Percentiles rank a stretch among this genome's conserved stretches.
Evolutionary conservation across 2,797 vertebrate genomes (phyloP).

Genomic region (Phalloptychus januarius): DNA sequence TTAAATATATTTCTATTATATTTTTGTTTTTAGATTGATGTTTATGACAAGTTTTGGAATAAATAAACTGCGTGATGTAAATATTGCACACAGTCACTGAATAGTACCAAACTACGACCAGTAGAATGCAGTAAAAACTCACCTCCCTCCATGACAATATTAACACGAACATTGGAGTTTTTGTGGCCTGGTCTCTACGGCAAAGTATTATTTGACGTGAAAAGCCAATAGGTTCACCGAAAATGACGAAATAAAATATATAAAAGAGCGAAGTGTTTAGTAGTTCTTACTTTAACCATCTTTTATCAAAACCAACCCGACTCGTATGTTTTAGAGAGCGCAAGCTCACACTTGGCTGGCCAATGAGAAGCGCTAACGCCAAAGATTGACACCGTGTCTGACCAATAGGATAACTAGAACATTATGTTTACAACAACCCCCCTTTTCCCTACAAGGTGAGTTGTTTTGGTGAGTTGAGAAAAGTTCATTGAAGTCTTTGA

Average conservation of each 20-base stretch:
- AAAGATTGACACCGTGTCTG: constrained; percentile 2
- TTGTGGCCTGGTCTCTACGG: not conserved
- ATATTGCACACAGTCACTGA: not conserved
- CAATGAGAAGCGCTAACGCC: constrained; percentile 41
- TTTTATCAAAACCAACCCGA: constrained; percentile 11
- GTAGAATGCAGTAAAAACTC: constrained; percentile 8
- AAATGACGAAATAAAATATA: not conserved
- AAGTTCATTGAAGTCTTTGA: constrained; percentile 73
- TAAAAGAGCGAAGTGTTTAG: not conserved
- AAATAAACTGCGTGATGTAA: not conserved
- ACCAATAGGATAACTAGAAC: constrained; percentile 47
- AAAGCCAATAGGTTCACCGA: not conserved
- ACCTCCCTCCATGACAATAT: not conserved
- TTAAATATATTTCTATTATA: not conserved
- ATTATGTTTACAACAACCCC: constrained; percentile 57
- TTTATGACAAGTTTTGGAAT: not conserved
- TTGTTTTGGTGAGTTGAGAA: constrained; percentile 77
- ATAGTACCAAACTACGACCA: not conserved
- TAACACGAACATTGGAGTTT: constrained; percentile 11
- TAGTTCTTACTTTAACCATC: not conserved
- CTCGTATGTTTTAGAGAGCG: constrained; percentile 29
- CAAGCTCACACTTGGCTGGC: constrained; percentile 8
- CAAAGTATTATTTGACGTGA: not conserved
- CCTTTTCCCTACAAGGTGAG: constrained; percentile 63
- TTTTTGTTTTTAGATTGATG: not conserved